Evolutionary conservation across 2,797 vertebrate species (phyloP), one percentile per base, ranked within the genome.

Genomic region (Pseudotriccus pelzelni): DNA sequence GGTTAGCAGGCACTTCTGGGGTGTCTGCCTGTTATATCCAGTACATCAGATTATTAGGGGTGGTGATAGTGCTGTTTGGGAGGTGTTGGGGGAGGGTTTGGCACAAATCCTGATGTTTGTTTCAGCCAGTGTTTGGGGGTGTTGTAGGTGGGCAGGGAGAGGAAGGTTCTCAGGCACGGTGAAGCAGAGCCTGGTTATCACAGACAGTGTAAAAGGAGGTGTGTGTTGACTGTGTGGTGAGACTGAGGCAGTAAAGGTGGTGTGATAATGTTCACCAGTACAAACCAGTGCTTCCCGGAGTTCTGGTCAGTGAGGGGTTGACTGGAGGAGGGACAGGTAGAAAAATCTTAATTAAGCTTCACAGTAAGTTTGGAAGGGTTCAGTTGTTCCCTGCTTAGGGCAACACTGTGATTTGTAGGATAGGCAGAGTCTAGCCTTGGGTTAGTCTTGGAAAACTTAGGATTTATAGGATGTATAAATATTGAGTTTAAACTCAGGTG

Each of bases 171-270:
- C 32, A 70, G 27, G 17, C n/a, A 43, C n/a, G 70, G 47, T 8
- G 19, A 28, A 39, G 17, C 34, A 23, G 15, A 34, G 53, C 47
- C 39, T 90, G 44, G 17, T 37, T 44, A 25, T 10, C 12, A 13
- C 18, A 59, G 66, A 4, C 0, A 0, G 8, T 11, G 1, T 18
- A 30, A 58, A 30, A 63, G 30, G 60, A 47, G 32, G 12, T n/a
- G 34, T 22, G 49, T 7, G 14, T 7, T 30, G 24, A 4, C 44
- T 13, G 27, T 32, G 6, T 3, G 10, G 6, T 36, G 66, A 41
- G 43, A 12, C 23, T 14, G 3, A 36, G 4, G 18, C 58, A 23
- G 17, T 22, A 36, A 14, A 34, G 19, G 28, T 16, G 5, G 18
- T 41, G 0, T 7, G 9, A 37, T 47, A 4, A 18, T 3, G 9